A percentile compares a stretch with the other conserved stretches of the same genome.
Evolutionary conservation across 2,797 vertebrate species (phyloP).

Genomic region (Anguilla anguilla): DNA sequence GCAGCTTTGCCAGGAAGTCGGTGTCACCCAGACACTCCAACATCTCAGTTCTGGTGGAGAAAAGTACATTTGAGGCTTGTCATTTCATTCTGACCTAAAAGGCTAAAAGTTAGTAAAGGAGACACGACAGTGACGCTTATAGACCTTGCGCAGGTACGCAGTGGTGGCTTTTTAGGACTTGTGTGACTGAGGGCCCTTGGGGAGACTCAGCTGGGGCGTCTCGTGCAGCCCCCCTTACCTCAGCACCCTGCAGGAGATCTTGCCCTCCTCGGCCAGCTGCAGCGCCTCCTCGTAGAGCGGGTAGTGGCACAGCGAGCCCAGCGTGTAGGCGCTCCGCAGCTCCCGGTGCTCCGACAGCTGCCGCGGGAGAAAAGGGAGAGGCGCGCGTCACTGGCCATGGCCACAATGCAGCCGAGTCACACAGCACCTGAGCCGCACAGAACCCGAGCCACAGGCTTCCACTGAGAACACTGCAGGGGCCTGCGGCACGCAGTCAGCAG

Average conservation of each 20-base stretch:
- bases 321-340: conserved; percentile 58
- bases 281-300: conserved; percentile 92
- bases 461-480: background rate
- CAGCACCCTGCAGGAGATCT: conserved; percentile 88
- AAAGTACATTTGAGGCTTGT: background rate
- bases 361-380: background rate
- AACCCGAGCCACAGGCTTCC: background rate
- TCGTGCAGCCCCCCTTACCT: conserved; percentile 68
- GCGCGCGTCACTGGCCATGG: background rate
- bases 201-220: background rate
- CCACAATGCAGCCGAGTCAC: background rate
- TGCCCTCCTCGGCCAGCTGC: conserved; percentile 89
- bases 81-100: background rate
- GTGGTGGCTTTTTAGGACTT: background rate
- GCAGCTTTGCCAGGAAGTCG: conserved; percentile 94
- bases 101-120: background rate
- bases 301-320: conserved; percentile 79
- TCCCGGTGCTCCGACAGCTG: conserved; percentile 81
- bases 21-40: conserved; percentile 90
- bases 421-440: too few species aligned
- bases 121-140: background rate
- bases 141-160: background rate
- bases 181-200: background rate
- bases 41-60: conserved; percentile 84
- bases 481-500: background rate